Evolutionary conservation across 35 echinoderm and acorn worm species (phyloP), one percentile per base, ranked within the genome.

Genomic region (Heliocidaris erythrogramma): DNA sequence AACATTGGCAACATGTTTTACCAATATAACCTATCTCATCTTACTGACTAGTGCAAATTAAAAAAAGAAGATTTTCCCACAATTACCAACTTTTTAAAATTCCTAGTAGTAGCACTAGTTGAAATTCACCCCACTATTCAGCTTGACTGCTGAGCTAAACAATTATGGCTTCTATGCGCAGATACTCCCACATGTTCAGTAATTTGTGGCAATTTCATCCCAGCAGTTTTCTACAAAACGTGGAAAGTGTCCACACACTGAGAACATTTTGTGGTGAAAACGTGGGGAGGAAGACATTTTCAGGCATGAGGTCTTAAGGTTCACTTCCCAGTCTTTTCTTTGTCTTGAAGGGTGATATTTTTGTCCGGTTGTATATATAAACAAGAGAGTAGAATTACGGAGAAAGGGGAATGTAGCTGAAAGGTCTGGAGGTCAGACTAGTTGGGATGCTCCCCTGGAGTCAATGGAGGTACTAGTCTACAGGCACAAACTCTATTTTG

Each of bases 121-220:
- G 2, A 78, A 27, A 78, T 78, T n/a, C 27, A n/a, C 65, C 65
- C 0, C 0, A 78, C 21, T 17, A 27, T 78, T 78, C 65, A 78
- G 65, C 65, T 78, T 78, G 65, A 78, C 65, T 78, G 21, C 65
- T 78, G 65, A 78, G 65, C 65, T 78, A n/a, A 21, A 78, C 65
- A 78, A 78, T 78, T 27, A 78, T 78, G 65, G 65, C 65, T n/a
- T 78, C 27, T 78, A 78, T 78, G 65, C 27, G 21, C 21, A n/a
- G 65, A 78, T 78, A 78, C 65, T 78, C 65, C 65, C 65, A 78
- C 65, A n/a, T 78, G n/a, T 78, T 78, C 24, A 5, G 65, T 78
- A 78, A 78, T 78, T 78, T 78, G 65, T 78, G 65, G 65, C n/a
- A 78, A 78, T n/a, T 78, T 78, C 65, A 78, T 78, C 65, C 8